Base-by-base conservation (phyloP, 2,797 vertebrate genomes). In the Falco cherrug region DNA sequence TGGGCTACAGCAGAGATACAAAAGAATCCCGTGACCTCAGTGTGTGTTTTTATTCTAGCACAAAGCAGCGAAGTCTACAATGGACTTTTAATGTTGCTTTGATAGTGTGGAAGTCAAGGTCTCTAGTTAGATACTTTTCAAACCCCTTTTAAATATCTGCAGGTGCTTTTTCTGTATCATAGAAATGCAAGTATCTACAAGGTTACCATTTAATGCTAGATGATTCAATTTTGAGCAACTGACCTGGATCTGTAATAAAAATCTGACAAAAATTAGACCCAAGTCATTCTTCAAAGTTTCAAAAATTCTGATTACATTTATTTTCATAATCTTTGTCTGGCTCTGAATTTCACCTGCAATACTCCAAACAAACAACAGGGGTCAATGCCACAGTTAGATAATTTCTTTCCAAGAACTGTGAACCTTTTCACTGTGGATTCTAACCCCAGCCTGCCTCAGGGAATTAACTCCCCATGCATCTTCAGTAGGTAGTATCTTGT, bases 11-110 rank as follows among this genome's bases (percentile, higher is more conserved):
- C 56, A 93, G 63, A 71, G 79, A 77, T 92, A 95, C 89, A 95
- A 94, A 97, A 92, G 90, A 87, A 86, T 89, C 67, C 80, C 65
- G 69, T 95, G 87, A 95, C 89, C 95, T 94, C 91, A 41, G 63
- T 57, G 63, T 56, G 60, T 64, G 68, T 85, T 96, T 96, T 91
- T 94, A 81, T 93, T 89, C 94, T 73, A 82, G 57, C 69, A 96
- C 73, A 95, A 95, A 95, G 84, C 77, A 94, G 45, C 37, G 19
- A 87, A 93, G 69, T 56, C 94, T 76, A 22, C 71, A 82, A 77
- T 18, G 54, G 35, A 86, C 84, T 81, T 94, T 71, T 80, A 92
- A 81, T 78, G 86, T 71, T 77, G 43, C 81, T 93, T 92, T 94
- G 54, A 81, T 67, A 91, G 57, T n/a, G 21, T n/a, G 65, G n/a